Conservation (phyloP, 2,888 invertebrate genomes). For the Leptura quadrifasciata region DNA sequence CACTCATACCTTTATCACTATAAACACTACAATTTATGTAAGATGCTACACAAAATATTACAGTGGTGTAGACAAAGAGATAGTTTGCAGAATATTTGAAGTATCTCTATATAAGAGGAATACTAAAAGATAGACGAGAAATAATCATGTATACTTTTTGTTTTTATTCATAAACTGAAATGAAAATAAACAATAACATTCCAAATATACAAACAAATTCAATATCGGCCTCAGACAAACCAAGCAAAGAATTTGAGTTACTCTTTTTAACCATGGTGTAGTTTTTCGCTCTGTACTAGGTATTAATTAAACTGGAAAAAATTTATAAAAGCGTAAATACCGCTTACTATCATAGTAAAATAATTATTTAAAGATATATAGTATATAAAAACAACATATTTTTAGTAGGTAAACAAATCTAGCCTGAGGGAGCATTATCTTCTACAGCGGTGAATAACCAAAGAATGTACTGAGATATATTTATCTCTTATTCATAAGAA, state of each 20-base stretch:
- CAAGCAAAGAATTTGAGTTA: background rate
- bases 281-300: background rate
- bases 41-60: conserved; percentile 7
- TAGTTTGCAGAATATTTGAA: background rate
- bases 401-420: background rate
- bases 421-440: background rate
- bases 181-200: too few relatives aligned
- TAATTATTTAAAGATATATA: too few relatives aligned
- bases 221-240: background rate
- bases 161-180: too few relatives aligned
- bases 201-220: background rate
- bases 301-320: background rate
- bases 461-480: too few relatives aligned
- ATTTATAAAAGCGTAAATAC: background rate
- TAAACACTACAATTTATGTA: conserved; percentile 11
- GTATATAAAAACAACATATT: background rate
- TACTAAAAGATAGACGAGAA: background rate
- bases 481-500: too few relatives aligned
- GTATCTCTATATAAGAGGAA: background rate
- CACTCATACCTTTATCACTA: background rate
- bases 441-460: too few relatives aligned
- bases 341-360: background rate
- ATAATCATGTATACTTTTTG: background rate
- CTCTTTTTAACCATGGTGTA: background rate
- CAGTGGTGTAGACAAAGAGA: background rate